Evolutionary conservation across 2,113 vertebrate genomes (phyloP).

Genomic region (Anoplopoma fimbria): DNA sequence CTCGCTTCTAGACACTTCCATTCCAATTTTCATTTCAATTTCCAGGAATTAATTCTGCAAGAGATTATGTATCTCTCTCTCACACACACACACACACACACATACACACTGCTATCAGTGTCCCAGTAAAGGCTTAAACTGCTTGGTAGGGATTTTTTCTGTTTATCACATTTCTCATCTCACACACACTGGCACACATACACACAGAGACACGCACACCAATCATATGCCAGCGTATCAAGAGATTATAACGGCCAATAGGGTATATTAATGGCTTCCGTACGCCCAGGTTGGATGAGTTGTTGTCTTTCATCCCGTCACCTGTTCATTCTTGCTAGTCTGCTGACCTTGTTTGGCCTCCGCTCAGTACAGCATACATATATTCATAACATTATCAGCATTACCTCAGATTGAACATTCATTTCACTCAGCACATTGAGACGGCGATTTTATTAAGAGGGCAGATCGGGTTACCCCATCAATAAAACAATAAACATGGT

Average conservation of each 20-base stretch:
- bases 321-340: constrained; percentile 16
- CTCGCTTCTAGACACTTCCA: constrained; percentile 45
- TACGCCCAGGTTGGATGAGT: constrained; percentile 38
- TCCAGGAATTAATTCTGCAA: constrained; percentile 78
- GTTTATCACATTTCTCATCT: constrained; percentile 60
- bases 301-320: constrained; percentile 33
- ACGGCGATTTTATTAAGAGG: not conserved
- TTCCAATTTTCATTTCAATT: constrained; percentile 73
- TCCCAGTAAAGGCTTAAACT: constrained; percentile 60
- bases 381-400: constrained; percentile 3
- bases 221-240: constrained; percentile 53
- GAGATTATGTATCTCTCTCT: constrained; percentile 65
- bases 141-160: constrained; percentile 61
- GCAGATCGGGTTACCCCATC: not conserved
- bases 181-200: constrained; percentile 2
- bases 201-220: constrained; percentile 17
- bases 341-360: constrained; percentile 47
- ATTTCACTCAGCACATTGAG: constrained; percentile 12
- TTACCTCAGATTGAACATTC: not conserved
- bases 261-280: constrained; percentile 52
- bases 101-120: constrained; percentile 37
- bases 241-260: constrained; percentile 61
- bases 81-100: not conserved
- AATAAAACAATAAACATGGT: not conserved
- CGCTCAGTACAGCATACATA: not conserved